Evolutionary conservation across 2,888 invertebrate species (phyloP).

Genomic region (Escarpia spicata): DNA sequence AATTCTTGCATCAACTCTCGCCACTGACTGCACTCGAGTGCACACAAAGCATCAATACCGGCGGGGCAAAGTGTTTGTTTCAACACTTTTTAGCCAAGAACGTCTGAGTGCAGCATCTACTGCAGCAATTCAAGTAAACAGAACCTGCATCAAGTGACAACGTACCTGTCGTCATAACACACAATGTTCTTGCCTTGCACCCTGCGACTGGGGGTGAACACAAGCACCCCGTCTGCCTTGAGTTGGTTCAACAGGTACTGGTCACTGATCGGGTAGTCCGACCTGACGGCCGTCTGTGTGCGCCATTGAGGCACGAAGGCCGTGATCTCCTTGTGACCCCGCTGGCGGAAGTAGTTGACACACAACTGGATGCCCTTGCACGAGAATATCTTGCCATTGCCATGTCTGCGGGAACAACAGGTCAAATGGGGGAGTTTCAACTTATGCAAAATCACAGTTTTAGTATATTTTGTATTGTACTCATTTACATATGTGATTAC

Average conservation of each 20-base stretch:
- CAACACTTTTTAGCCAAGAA: too few species aligned
- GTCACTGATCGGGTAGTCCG: constrained; percentile 64
- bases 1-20: too few species aligned
- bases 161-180: constrained; percentile 73
- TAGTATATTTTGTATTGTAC: too few species aligned
- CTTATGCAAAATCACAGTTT: too few species aligned
- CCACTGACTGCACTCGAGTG: too few species aligned
- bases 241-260: constrained; percentile 72
- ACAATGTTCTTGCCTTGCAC: constrained; percentile 72
- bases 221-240: constrained; percentile 79
- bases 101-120: too few species aligned
- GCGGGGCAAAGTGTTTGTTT: too few species aligned
- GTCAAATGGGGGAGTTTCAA: too few species aligned
- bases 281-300: constrained; percentile 53
- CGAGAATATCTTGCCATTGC: constrained; percentile 81
- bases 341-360: constrained; percentile 78
- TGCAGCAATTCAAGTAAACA: too few species aligned
- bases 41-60: too few species aligned
- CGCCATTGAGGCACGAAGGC: constrained; percentile 80
- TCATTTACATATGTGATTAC: too few species aligned
- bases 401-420: constrained; percentile 71
- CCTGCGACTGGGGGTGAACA: constrained; percentile 91
- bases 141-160: too few species aligned
- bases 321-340: constrained; percentile 77
- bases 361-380: constrained; percentile 80